These are phyloP conservation scores for Microcebus griseorufus DNA, from an alignment of 2,113 vertebrate genomes.

Conservation along the genomic window DNA sequence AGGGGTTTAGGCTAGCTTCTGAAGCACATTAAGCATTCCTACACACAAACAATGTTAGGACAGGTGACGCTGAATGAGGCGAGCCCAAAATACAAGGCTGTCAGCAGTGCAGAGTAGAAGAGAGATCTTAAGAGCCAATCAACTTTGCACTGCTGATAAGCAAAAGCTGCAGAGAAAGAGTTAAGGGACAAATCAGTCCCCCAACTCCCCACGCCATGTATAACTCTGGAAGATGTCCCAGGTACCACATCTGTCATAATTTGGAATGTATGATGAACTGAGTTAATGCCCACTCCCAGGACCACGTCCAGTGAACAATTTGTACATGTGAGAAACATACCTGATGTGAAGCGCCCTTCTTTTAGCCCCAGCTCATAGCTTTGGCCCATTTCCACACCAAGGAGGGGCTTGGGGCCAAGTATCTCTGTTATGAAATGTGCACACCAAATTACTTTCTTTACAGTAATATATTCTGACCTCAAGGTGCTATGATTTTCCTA, in stretches of 20 bases:
- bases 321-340: neutral
- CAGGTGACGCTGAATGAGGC: neutral
- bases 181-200: neutral
- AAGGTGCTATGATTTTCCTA: neutral
- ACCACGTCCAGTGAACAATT: neutral
- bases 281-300: neutral
- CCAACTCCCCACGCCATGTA: no score
- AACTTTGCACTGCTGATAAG: neutral
- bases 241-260: neutral
- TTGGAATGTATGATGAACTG: neutral
- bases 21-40: neutral
- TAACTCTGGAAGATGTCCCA: neutral
- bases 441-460: neutral
- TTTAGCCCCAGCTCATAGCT: neutral
- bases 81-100: neutral
- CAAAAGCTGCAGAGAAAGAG: neutral
- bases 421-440: neutral
- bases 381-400: neutral
- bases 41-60: neutral
- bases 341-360: neutral
- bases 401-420: neutral
- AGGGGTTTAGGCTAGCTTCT: neutral
- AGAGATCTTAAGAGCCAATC: neutral
- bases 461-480: constrained; percentile 3
- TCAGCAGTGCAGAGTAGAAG: neutral